Evolutionary conservation across 1,140 invertebrate genomes (phyloP).

Genomic region (Phenacoccus solenopsis): DNA sequence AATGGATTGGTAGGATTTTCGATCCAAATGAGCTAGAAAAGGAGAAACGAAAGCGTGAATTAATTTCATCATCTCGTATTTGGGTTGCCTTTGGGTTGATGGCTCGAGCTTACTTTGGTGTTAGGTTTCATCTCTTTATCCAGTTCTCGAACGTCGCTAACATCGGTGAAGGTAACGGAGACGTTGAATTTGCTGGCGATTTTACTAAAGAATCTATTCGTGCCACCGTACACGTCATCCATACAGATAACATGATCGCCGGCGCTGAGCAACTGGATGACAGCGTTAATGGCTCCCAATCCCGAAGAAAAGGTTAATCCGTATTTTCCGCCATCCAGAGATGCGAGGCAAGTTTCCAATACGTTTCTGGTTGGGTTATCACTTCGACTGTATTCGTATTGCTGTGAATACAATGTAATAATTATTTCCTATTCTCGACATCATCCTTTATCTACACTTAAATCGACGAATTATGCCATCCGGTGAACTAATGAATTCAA

Average conservation of each 20-base stretch:
- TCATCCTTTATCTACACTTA: too few species aligned
- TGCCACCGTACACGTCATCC: slow-evolving; percentile 95
- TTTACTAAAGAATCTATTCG: slow-evolving; percentile 47
- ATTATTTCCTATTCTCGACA: too few species aligned
- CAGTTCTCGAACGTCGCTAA: slow-evolving; percentile 52
- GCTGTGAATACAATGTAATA: slow-evolving; percentile 46
- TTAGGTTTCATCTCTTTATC: slow-evolving; percentile 58
- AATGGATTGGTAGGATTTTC: slow-evolving; percentile 97
- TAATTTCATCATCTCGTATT: not conserved
- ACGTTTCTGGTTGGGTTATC: slow-evolving; percentile 88
- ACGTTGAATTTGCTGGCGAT: slow-evolving; percentile 56
- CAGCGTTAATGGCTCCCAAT: slow-evolving; percentile 64
- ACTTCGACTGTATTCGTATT: slow-evolving; percentile 83
- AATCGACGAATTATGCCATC: too few species aligned
- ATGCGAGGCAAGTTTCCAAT: slow-evolving; percentile 78
- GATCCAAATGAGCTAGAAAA: slow-evolving; percentile 78
- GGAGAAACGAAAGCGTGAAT: slow-evolving; percentile 19
- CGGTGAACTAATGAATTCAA: too few species aligned
- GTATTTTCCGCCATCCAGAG: slow-evolving; percentile 80
- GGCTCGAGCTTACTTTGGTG: slow-evolving; percentile 56
- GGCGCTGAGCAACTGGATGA: slow-evolving; percentile 56
- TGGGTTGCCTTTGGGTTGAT: too few species aligned
- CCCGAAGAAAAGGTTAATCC: slow-evolving; percentile 81
- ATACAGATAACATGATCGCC: slow-evolving; percentile 87
- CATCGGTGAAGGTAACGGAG: slow-evolving; percentile 67